phyloP scores from a whole-genome alignment of 2,113 vertebrate species.

The Andinoacara biseriatus region DNA sequence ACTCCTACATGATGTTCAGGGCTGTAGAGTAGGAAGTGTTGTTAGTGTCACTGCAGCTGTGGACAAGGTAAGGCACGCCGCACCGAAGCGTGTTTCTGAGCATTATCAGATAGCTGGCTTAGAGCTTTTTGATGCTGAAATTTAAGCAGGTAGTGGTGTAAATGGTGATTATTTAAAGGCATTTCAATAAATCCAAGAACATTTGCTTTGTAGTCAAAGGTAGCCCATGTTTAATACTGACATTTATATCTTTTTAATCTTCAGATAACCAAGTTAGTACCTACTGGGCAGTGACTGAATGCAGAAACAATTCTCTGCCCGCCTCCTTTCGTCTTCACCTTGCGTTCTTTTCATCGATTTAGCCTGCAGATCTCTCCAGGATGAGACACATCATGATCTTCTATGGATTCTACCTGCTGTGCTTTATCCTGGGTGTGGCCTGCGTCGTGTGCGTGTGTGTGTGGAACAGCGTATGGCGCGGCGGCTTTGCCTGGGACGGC shows the following conservation, averaged over 20 bases:
- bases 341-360: neutral
- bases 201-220: neutral
- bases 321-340: neutral
- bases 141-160: neutral
- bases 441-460: slow-evolving; percentile 81
- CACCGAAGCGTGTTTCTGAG: neutral
- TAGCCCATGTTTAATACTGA: neutral
- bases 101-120: neutral
- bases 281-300: neutral
- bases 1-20: neutral
- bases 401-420: slow-evolving; percentile 74
- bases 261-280: neutral
- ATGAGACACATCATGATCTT: slow-evolving; percentile 79
- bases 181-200: too few species aligned
- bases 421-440: slow-evolving; percentile 79
- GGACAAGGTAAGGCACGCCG: slow-evolving; percentile 23
- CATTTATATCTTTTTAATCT: neutral
- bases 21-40: neutral
- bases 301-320: neutral
- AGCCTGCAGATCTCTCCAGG: slow-evolving; percentile 38
- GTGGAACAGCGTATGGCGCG: slow-evolving; percentile 85
- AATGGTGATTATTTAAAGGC: neutral
- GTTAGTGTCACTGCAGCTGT: slow-evolving; percentile 15
- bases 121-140: neutral
- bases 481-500: slow-evolving; percentile 88